Conservation (phyloP, 2,888 invertebrate genomes). For the Bibio marci region DNA sequence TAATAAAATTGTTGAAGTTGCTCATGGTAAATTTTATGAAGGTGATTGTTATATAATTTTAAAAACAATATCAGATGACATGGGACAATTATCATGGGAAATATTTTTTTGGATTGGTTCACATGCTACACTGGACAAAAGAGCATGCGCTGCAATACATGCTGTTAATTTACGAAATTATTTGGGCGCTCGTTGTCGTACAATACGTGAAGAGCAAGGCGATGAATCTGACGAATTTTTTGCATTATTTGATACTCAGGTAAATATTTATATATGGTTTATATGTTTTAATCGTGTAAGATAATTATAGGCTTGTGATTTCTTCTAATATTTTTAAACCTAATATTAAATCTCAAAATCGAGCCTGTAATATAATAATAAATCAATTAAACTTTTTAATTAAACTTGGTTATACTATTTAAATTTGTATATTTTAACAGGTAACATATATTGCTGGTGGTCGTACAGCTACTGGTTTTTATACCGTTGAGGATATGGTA, state of each 20-base stretch:
- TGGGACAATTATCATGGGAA: slow-evolving; percentile 76
- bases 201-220: slow-evolving; percentile 89
- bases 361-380: no score
- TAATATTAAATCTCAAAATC: no score
- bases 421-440: no score
- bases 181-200: slow-evolving; percentile 83
- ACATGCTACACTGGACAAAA: slow-evolving; percentile 61
- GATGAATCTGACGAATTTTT: slow-evolving; percentile 96
- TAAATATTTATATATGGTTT: no score
- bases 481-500: slow-evolving; percentile 82
- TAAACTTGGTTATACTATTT: no score
- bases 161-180: slow-evolving; percentile 95
- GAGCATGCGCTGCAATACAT: slow-evolving; percentile 59
- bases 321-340: no score
- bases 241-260: slow-evolving; percentile 72
- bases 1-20: slow-evolving; percentile 80
- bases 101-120: slow-evolving; percentile 99
- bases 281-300: no score
- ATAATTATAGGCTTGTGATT: no score
- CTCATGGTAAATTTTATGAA: slow-evolving; percentile 96
- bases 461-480: slow-evolving; percentile 94
- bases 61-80: slow-evolving; percentile 71
- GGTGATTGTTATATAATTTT: slow-evolving; percentile 97
- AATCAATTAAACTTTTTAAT: no score
- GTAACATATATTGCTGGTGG: slow-evolving; percentile 95